Evolutionary conservation across 2,888 invertebrate species (phyloP).

Genomic region (Notocelia uddmanniana): DNA sequence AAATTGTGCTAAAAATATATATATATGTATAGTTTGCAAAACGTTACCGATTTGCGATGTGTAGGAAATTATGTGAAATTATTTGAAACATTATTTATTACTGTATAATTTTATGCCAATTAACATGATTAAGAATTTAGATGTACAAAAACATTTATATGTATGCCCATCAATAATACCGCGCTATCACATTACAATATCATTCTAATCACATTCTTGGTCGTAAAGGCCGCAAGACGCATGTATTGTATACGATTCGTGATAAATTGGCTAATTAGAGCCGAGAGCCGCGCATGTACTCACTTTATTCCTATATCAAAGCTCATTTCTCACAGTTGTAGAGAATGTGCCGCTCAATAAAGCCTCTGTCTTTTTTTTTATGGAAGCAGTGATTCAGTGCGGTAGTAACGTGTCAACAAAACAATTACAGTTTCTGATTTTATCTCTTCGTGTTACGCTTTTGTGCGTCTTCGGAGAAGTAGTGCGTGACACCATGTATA

Average conservation of each 20-base stretch:
- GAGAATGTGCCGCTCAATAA: constrained; percentile 55
- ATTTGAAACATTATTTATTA: neutral
- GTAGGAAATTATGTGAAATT: neutral
- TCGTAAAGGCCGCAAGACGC: constrained; percentile 1
- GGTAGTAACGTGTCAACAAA: constrained; percentile 62
- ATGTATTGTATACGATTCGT: constrained; percentile 52
- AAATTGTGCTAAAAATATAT: constrained; percentile 23
- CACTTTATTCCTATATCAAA: constrained; percentile 70
- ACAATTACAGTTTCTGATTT: constrained; percentile 63
- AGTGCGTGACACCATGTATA: constrained; percentile 58
- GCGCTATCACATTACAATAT: constrained; percentile 10
- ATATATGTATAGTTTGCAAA: constrained; percentile 17
- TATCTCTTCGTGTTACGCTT: constrained; percentile 64
- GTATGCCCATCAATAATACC: neutral
- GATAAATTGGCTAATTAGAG: constrained; percentile 73
- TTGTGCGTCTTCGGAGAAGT: constrained; percentile 56
- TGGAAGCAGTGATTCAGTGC: constrained; percentile 65
- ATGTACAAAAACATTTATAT: neutral
- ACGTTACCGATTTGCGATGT: constrained; percentile 1
- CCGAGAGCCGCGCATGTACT: constrained; percentile 63
- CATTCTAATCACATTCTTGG: constrained; percentile 22
- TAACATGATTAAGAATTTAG: neutral
- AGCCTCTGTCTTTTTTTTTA: constrained; percentile 61
- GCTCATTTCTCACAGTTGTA: constrained; percentile 68
- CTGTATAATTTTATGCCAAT: too few species aligned